A percentile compares a stretch with the other conserved stretches of the same genome.
Conservation (phyloP, 2,888 invertebrate genomes). For the Spisula subtruncata region DNA sequence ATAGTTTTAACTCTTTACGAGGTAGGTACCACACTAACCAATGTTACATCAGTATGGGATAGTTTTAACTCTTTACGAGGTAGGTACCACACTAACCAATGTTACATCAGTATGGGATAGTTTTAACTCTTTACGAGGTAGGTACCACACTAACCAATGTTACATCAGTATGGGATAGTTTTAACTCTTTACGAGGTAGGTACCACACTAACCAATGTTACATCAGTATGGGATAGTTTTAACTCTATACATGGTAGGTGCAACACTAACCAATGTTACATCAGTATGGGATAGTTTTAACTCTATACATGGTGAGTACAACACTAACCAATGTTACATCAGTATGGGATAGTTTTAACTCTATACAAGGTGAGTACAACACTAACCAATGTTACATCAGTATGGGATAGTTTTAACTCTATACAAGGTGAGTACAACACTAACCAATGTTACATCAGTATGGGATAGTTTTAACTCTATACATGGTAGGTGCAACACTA, state of each 20-base stretch:
- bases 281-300: too few species aligned
- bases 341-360: too few species aligned
- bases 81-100: constrained; percentile 12
- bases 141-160: neutral
- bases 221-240: too few species aligned
- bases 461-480: constrained; percentile 62
- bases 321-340: neutral
- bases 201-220: neutral
- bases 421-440: constrained; percentile 43
- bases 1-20: constrained; percentile 56
- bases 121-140: constrained; percentile 60
- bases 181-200: constrained; percentile 59
- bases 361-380: constrained; percentile 49
- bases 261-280: neutral
- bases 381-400: neutral
- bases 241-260: constrained; percentile 59
- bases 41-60: too few species aligned
- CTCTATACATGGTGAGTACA: constrained; percentile 54
- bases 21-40: constrained; percentile 39
- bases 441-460: neutral
- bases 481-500: constrained; percentile 40
- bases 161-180: too few species aligned
- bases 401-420: too few species aligned
- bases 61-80: constrained; percentile 60
- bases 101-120: too few species aligned